Evolutionary conservation across 2,888 invertebrate genomes (phyloP), one percentile per base, ranked within the genome.

Genomic region (Pollenia amentaria): DNA sequence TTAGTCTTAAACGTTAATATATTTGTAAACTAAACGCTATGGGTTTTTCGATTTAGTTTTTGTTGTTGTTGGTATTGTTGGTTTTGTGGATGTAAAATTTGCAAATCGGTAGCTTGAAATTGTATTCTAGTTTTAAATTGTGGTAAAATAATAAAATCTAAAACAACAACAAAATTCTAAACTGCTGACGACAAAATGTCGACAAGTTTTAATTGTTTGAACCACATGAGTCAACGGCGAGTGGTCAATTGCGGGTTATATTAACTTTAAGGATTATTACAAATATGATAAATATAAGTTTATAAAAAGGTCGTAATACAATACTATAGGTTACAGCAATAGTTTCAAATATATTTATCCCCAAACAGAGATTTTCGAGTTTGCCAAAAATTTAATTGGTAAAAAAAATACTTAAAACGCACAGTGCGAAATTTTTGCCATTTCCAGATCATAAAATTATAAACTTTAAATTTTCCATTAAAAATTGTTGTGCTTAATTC

Each of bases 181-280:
- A 69, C 70, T 51, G 46, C 75, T 85, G 86, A 87, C 79, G 88
- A 88, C 87, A 88, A 88, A 82, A 88, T 88, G 88, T 88, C 83
- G 87, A 88, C 88, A 89, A 84, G 78, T 86, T 88, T 88, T 89
- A 89, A 89, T 89, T 89, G 88, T 80, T 84, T 80, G 51, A 80
- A 76, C 57, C 53, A 21, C 60, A 73, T 67, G 72, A 67, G 57
- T 60, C 65, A 65, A 65, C 64, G 10, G 48, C 21, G 38, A 77
- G 18, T 48, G 21, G 9, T 29, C 11, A 21, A 51, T 12, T 29
- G 6, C 29, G 6, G 29, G 29, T 29, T 6, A 6, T 29, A 29
- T 29, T 53, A 10, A 10, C 11, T 53, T 53, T 18, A 53, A 53
- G 53, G 53, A 18, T 53, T 18, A 18, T 53, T 29, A 29, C 29